Evolutionary conservation across 2,797 vertebrate species (phyloP), one percentile per base, ranked within the genome.

Genomic region (Alosa sapidissima): DNA sequence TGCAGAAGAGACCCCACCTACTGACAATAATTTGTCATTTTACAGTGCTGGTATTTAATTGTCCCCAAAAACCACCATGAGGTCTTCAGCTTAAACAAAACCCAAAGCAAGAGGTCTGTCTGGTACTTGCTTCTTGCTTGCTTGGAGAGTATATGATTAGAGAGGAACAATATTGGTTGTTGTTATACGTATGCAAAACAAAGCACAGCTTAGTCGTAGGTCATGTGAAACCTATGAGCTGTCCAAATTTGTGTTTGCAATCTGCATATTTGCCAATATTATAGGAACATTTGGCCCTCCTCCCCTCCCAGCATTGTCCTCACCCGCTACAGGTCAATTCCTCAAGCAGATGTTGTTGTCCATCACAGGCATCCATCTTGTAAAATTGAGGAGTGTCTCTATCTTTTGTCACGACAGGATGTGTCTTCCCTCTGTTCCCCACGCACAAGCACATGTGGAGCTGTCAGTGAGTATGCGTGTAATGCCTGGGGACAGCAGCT

Each of bases 301-400:
- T 62, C 62, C 47, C 47, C 45, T 86, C 10, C 49, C 36, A 48
- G 81, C 68, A 75, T 21, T 75, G 36, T 54, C 33, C n/a, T 48
- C 49, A 82, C 4, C 21, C 48, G 4, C 49, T 19, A 75, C 16
- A 75, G 36, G 68, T 45, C 33, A 75, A 75, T 45, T 45, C 33
- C 68, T 75, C 36, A 41, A 75, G 36, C 68, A 75, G 68, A 75
- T 75, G 68, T 75, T 75, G 68, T 75, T 45, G 68, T 75, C 68
- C 33, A 33, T 75, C 68, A 75, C 68, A 75, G 68, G 13, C 68
- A 75, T 45, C 36, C 36, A 5, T 45, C 68, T 75, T 75, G 68
- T 75, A 75, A 75, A 75, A 75, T 24, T 45, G 68, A 45, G 36
- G 68, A 75, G 68, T 75, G n/a, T 16, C 81, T 82, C 48, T 16